Evolutionary conservation across 2,113 vertebrate species (phyloP), one percentile per base, ranked within the genome.

Genomic region (Brienomyrus longianalis): DNA sequence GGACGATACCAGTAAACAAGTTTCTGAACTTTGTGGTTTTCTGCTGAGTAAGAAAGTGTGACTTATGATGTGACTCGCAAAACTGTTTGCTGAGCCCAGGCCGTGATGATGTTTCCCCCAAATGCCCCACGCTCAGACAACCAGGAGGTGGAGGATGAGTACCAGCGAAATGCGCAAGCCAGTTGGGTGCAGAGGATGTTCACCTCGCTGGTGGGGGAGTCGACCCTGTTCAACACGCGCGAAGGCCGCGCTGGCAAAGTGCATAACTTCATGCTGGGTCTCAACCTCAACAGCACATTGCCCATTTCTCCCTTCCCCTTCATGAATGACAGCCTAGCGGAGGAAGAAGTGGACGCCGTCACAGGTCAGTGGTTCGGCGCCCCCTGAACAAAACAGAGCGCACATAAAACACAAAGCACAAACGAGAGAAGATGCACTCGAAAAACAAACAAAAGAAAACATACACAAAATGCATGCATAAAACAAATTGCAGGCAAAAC

Each of bases 231-330:
- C 95, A 99, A 98, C 92, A 99, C 98, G 0, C 95, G 98, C 83
- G 98, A 99, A 93, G 98, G 98, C 3, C 96, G 98, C 0, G 98
- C 98, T 0, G 98, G 98, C 19, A 99, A 99, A 94, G 98, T 99
- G 83, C 97, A 99, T 94, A 99, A 99, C 94, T 99, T 99, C 94
- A 99, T 99, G 98, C 89, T 99, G 94, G 98, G 98, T 48, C 93
- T 99, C 90, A 99, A 98, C 93, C 96, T 99, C 91, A 98, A 98
- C 91, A 97, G 96, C 7, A 96, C 94, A 66, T 96, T 97, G 15
- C 97, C 97, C 0, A 94, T 96, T 52, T 98, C 97, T 31, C 97
- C 97, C 0, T 88, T 96, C 83, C 90, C 90, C 13, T 43, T 96
- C 0, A 15, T 85, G 0, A 91, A 88, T 1, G 93, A 95, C 31